Evolutionary conservation across 2,797 vertebrate species (phyloP), one percentile per base, ranked within the genome.

Genomic region (Parauchenoglanis ngamensis): DNA sequence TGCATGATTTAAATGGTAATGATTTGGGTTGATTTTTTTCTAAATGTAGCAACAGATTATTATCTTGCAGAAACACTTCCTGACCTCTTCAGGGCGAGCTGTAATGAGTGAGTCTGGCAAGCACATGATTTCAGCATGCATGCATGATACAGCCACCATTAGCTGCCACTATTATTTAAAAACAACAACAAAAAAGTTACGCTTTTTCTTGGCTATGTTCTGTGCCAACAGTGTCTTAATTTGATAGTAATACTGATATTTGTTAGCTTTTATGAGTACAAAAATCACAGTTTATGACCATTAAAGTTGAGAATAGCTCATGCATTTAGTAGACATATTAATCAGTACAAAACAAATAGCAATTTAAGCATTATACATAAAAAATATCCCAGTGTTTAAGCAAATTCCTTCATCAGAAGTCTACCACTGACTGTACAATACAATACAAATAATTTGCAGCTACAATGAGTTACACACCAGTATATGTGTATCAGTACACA

Each of bases 31-130:
- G n/a, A 77, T 77, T 82, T 77, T n/a, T 31, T 54, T 79, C 57
- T 76, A 31, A 85, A 65, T 31, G 67, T 85, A 85, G 73, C 67
- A 73, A 44, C 23, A 85, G 83, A 85, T 88, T 56, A 49, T 31
- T 44, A 88, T 88, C 87, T 85, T n/a, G 11, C 44, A 85, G 65
- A 81, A 79, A 75, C 83, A 56, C 83, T 85, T 85, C 87, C 84
- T 88, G 84, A 61, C 31, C 77, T 82, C 84, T 88, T 83, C 52
- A 54, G 78, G 84, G 57, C 68, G 77, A 85, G 78, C 46, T 88
- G 46, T 85, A 80, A 85, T 76, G 87, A 88, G 78, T 19, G 25
- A 73, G 46, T 65, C 57, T 68, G 49, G 49, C 59, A 56, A 68
- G 61, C 65, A 72, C 56, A 23, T n/a, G 70, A 73, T 35, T 63